These are phyloP conservation scores for Dryas iulia DNA, from an alignment of 1,140 invertebrate species.

Conservation along the genomic window DNA sequence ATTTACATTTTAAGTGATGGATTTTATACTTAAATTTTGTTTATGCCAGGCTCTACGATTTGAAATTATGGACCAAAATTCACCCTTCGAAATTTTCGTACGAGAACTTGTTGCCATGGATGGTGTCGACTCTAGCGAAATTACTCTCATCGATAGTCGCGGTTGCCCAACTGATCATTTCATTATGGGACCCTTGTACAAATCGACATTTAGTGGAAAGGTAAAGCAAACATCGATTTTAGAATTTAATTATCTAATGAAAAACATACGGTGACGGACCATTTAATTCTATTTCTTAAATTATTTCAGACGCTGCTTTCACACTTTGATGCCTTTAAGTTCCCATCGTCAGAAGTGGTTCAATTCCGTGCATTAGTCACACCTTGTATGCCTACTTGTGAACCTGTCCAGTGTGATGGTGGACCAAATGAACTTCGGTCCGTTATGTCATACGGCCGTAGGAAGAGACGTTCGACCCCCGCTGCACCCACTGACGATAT, in stretches of 20 bases:
- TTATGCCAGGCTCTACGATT: slow-evolving; percentile 87
- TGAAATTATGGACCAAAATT: slow-evolving; percentile 94
- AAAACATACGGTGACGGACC: not conserved
- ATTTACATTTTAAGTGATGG: not conserved
- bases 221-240: slow-evolving; percentile 66
- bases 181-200: slow-evolving; percentile 95
- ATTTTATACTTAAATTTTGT: slow-evolving; percentile 15
- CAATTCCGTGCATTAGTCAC: slow-evolving; percentile 96
- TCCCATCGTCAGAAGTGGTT: slow-evolving; percentile 95
- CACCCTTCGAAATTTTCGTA: slow-evolving; percentile 97
- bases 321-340: slow-evolving; percentile 97
- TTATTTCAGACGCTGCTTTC: slow-evolving; percentile 89
- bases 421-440: slow-evolving; percentile 89
- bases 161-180: slow-evolving; percentile 96
- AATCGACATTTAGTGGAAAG: slow-evolving; percentile 88
- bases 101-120: slow-evolving; percentile 96
- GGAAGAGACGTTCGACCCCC: slow-evolving; percentile 82
- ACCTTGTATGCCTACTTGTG: slow-evolving; percentile 94
- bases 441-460: slow-evolving; percentile 89
- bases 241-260: not conserved
- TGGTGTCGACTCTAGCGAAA: slow-evolving; percentile 94
- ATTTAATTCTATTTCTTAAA: not conserved
- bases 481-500: slow-evolving; percentile 87
- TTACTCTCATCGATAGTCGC: slow-evolving; percentile 93
- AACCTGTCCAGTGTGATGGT: slow-evolving; percentile 93